Base-by-base conservation (phyloP, 2,888 invertebrate genomes). In the Andrena praecox region DNA sequence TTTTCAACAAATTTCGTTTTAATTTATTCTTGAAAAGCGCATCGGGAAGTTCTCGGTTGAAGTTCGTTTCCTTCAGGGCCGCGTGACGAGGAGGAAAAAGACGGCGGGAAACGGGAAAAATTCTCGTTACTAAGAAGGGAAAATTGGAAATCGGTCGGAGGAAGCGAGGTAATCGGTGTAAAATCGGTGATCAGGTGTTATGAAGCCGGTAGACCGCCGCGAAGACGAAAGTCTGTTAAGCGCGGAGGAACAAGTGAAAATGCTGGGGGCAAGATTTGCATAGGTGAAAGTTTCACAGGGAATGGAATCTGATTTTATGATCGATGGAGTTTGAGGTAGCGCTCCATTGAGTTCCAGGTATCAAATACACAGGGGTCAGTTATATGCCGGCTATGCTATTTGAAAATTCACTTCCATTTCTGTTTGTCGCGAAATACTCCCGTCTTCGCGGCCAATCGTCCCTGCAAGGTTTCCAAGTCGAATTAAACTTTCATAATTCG, bases 401-500 rank as follows among this genome's bases (percentile, higher is more conserved):
- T 12, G 20, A 24, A 56, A 56, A 56, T 56, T 56, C 27, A 54
- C 24, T 56, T 10, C 5, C 10, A 24, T 12, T 4, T 48, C 31
- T n/a, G 29, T 77, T 42, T 29, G 77, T 63, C 27, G 50, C 12
- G 24, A 60, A 56, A 50, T 54, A 50, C 27, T 12, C n/a, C 42
- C 33, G 27, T 78, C 54, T 78, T 31, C 29, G 66, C 16, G 12
- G 50, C 29, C 70, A 71, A 71, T 52, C 79, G 42, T n/a, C 33
- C 35, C 42, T 35, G 24, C 52, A 33, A 33, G 62, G 73, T 59
- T 64, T 8, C 64, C 69, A 54, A 27, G 60, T 66, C 52, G 78
- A 56, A 83, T 83, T 69, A 83, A 83, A 83, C 48, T 73, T 83
- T 83, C 73, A 83, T 83, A 83, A 83, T 77, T 82, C 68, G 73